Evolutionary conservation across 2,797 vertebrate genomes (phyloP), one percentile per base, ranked within the genome.

Genomic region (Anniella stebbinsi): DNA sequence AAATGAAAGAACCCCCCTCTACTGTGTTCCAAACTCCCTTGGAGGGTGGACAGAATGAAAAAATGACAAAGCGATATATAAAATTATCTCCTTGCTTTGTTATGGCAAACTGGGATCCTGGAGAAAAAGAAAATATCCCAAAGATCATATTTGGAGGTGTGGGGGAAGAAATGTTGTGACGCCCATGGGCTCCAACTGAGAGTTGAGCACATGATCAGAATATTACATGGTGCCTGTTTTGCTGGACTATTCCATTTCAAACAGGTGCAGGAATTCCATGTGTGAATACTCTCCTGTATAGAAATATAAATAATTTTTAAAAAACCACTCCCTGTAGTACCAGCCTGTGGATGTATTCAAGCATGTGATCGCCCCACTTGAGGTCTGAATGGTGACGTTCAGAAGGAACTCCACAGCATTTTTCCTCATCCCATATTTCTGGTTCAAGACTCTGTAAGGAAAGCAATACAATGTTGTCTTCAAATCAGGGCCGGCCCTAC

Each of bases 51-150:
- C 28, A 69, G 33, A 23, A 69, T 67, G 18, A 17, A 84, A 69
- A 45, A 48, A 84, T 8, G 54, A 69, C 82, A 45, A 63, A 63
- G 60, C 60, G 48, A 45, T 30, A 84, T 48, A 60, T 82, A 63
- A 82, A 66, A 66, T n/a, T 66, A 82, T 66, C 28, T 69, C 66
- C 66, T 69, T 69, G 41, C 9, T 13, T 28, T 25, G 23, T 25
- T 63, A 4, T 63, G 17, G 60, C 60, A 63, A 63, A 21, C 60
- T 25, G 10, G 18, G 60, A 41, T 23, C 75, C 23, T 7, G 11
- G 75, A 77, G 75, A 30, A 84, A 84, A 84, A 33, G 3, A 84
- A 69, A 48, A n/a, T 84, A 84, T 84, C 23, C 41, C 66, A 67
- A 33, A 63, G n/a, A 38, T 38, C 3, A 63, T 36, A 63, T 45